A percentile compares a stretch with the other conserved stretches of the same genome.
Conservation (phyloP, 2,888 invertebrate species). For the Toxonevra muliebris region DNA sequence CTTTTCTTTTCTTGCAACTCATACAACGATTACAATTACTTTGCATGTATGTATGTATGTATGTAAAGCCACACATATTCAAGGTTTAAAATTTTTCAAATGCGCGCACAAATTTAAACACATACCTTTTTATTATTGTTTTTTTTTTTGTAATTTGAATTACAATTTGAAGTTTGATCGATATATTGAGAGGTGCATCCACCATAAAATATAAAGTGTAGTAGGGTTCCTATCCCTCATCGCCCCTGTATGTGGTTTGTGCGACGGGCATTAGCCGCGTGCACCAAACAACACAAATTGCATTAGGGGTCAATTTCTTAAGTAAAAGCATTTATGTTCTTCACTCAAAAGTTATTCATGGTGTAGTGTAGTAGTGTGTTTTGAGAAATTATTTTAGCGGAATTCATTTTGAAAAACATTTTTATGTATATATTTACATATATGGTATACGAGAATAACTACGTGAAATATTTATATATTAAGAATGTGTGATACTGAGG, state of each 20-base stretch:
- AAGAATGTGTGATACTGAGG: slow-evolving; percentile 42
- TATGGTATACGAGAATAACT: too few species aligned
- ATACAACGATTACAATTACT: too few species aligned
- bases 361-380: neutral
- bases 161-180: slow-evolving; percentile 64
- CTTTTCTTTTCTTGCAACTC: too few species aligned
- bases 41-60: too few species aligned
- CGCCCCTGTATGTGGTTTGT: neutral
- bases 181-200: slow-evolving; percentile 50
- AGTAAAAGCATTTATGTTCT: too few species aligned
- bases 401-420: too few species aligned
- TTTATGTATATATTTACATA: too few species aligned
- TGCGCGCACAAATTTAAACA: slow-evolving; percentile 1
- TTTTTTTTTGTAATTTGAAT: slow-evolving; percentile 41
- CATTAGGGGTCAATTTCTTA: slow-evolving; percentile 26
- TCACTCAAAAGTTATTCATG: too few species aligned
- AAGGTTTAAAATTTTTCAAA: too few species aligned
- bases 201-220: neutral
- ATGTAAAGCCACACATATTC: too few species aligned
- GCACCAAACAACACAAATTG: slow-evolving; percentile 15
- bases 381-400: neutral
- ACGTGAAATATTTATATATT: neutral
- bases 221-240: too few species aligned
- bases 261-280: neutral
- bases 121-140: slow-evolving; percentile 29